Conservation (phyloP, 2,888 invertebrate species). For the Eulithis prunata region DNA sequence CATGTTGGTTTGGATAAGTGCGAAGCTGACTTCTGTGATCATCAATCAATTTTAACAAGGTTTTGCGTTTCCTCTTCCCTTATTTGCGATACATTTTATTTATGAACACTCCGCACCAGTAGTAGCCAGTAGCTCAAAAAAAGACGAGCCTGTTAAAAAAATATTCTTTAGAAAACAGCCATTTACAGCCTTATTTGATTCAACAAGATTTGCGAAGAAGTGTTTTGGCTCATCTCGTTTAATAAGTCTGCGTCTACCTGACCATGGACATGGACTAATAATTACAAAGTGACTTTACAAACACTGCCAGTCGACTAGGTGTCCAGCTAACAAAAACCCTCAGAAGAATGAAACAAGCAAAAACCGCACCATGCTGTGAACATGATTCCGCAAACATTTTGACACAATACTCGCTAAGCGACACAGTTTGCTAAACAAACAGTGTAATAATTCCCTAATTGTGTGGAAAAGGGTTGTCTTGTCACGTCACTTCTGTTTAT, state of each 20-base stretch:
- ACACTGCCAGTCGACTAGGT: background rate
- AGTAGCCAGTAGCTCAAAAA: too few species aligned
- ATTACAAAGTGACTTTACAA: background rate
- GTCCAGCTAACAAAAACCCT: conserved; percentile 12
- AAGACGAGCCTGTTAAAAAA: too few species aligned
- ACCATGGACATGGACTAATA: too few species aligned
- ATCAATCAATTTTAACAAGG: conserved; percentile 14
- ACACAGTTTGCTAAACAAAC: conserved; percentile 59
- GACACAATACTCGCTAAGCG: conserved; percentile 59
- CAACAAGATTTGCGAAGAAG: too few species aligned
- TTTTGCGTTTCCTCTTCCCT: background rate
- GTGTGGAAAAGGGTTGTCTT: conserved; percentile 56
- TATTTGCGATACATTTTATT: background rate
- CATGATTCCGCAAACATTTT: conserved; percentile 64
- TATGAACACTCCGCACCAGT: too few species aligned
- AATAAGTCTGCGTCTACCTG: conserved; percentile 21
- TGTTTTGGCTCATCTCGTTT: too few species aligned
- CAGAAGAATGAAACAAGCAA: too few species aligned
- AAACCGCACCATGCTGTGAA: conserved; percentile 56
- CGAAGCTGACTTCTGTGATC: conserved; percentile 1
- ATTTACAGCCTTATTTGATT: too few species aligned
- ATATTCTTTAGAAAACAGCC: too few species aligned
- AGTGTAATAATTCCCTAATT: conserved; percentile 50
- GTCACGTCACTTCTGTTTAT: conserved; percentile 45
- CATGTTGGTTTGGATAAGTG: conserved; percentile 12